Conservation (phyloP, 2,888 invertebrate genomes). For the Lithophane leautieri region DNA sequence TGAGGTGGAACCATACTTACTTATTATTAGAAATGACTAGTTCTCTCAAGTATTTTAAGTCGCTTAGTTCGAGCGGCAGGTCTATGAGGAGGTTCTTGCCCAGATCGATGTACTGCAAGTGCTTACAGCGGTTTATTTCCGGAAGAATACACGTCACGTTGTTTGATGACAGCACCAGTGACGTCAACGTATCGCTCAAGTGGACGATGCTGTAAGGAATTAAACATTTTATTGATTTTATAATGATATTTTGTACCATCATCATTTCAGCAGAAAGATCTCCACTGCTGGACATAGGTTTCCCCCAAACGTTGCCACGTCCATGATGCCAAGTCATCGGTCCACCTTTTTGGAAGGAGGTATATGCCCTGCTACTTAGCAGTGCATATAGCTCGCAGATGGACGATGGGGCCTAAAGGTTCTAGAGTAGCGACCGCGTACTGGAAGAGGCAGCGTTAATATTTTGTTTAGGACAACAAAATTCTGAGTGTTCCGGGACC, state of each 20-base stretch:
- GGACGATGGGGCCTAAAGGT: too few species aligned
- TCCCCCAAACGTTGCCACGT: not conserved
- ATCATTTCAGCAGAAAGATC: not conserved
- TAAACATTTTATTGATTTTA: not conserved
- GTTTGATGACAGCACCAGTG: conserved; percentile 94
- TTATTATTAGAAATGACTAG: conserved; percentile 95
- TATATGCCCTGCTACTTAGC: too few species aligned
- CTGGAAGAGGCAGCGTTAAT: too few species aligned
- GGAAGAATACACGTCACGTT: conserved; percentile 91
- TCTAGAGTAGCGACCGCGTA: too few species aligned
- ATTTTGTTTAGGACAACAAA: too few species aligned
- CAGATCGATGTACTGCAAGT: conserved; percentile 93
- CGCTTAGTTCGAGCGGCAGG: conserved; percentile 91
- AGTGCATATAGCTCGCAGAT: too few species aligned
- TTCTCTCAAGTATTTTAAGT: conserved; percentile 93
- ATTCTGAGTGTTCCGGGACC: too few species aligned
- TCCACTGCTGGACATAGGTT: not conserved
- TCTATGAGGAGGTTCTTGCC: conserved; percentile 93
- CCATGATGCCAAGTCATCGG: too few species aligned
- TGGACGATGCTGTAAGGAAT: conserved; percentile 83
- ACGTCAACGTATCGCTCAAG: conserved; percentile 90
- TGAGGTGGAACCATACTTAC: conserved; percentile 86
- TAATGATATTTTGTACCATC: not conserved
- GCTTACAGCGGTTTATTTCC: conserved; percentile 91
- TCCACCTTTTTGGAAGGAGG: too few species aligned